Percentiles rank a stretch among this genome's conserved stretches.
These are phyloP conservation scores for Argyrosomus regius DNA, from an alignment of 2,797 vertebrate genomes.

Conservation along the genomic window DNA sequence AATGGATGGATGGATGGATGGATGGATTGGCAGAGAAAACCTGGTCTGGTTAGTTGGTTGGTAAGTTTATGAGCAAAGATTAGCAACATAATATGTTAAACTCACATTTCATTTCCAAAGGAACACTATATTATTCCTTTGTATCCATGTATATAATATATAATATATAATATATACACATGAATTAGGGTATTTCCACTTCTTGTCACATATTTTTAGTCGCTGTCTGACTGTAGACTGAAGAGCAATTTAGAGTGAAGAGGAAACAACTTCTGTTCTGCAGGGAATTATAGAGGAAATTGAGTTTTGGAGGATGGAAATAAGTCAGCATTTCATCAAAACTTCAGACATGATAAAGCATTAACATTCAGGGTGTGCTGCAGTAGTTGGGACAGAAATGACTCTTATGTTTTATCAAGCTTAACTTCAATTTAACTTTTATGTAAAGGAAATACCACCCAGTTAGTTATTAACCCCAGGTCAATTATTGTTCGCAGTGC, in stretches of 20 bases:
- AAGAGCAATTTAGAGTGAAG: not conserved
- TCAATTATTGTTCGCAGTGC: not conserved
- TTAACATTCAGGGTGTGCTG: not conserved
- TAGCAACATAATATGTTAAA: not conserved
- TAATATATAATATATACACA: not conserved
- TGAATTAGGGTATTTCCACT: not conserved
- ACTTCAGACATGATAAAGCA: constrained; percentile 1
- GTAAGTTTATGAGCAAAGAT: not conserved
- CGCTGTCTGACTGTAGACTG: not conserved
- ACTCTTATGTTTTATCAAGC: not conserved
- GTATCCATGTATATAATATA: not conserved
- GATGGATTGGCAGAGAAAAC: not conserved
- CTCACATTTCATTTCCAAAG: not conserved
- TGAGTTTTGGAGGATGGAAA: constrained; percentile 11
- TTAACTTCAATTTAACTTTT: not conserved
- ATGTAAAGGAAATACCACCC: not conserved
- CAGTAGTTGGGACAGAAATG: not conserved
- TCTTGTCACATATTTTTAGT: not conserved
- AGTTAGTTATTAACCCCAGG: not conserved
- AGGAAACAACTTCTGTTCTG: not conserved
- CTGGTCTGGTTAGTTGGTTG: not conserved
- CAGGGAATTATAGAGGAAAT: constrained; percentile 1
- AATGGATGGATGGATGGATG: too few species aligned
- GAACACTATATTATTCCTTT: not conserved
- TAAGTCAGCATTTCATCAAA: constrained; percentile 1